These are phyloP conservation scores for Lasaia peninsularis DNA, from an alignment of 1,140 invertebrate genomes.

Conservation along the genomic window DNA sequence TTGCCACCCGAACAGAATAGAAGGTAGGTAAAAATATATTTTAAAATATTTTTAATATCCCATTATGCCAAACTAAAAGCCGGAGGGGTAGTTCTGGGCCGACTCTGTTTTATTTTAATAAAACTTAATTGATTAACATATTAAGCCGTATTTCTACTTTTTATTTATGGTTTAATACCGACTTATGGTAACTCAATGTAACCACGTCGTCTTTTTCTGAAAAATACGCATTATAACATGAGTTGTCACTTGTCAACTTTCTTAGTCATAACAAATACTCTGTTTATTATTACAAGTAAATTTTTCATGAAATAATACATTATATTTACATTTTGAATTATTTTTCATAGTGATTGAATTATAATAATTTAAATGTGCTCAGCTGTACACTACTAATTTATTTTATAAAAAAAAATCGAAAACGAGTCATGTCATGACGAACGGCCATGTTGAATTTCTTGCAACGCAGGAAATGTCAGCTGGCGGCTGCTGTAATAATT, in stretches of 20 bases:
- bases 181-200: conserved; percentile 32
- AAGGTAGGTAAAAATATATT: conserved; percentile 78
- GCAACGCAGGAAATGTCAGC: conserved; percentile 77
- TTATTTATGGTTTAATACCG: conserved; percentile 3
- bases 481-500: conserved; percentile 69
- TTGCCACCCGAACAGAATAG: conserved; percentile 88
- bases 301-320: background rate
- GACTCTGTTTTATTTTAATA: no score
- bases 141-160: no score
- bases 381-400: background rate
- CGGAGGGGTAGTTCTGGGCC: background rate
- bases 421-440: conserved; percentile 53
- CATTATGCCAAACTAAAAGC: background rate
- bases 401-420: conserved; percentile 18
- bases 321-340: background rate
- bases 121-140: no score
- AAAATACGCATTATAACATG: background rate
- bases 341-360: background rate
- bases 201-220: conserved; percentile 36
- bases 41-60: background rate
- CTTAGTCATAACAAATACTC: conserved; percentile 21
- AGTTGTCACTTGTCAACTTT: conserved; percentile 14
- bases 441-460: conserved; percentile 76
- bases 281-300: background rate
- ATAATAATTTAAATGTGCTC: background rate